phyloP scores from a whole-genome alignment of 2,888 invertebrate species.

The Xylocampa areola region DNA sequence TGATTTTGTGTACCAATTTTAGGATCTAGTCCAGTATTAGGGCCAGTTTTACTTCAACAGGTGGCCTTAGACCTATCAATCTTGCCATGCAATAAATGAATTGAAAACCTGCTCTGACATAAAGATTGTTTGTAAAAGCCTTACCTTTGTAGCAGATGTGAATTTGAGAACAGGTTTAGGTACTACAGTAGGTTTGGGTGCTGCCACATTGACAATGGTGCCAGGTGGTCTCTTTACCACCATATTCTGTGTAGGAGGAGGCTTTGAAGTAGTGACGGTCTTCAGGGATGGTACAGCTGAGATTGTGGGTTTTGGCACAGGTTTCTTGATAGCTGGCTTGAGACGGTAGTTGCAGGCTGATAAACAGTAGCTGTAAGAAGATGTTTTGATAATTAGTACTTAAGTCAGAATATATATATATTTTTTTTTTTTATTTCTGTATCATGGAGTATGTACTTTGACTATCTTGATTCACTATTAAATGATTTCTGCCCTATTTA shows the following conservation, averaged over 20 bases:
- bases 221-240: slow-evolving; percentile 83
- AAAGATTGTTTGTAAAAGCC: neutral
- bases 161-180: slow-evolving; percentile 95
- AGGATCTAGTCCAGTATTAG: no score
- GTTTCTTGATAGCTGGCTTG: slow-evolving; percentile 89
- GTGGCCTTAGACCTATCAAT: no score
- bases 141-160: slow-evolving; percentile 87
- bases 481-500: no score
- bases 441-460: no score
- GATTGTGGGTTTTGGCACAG: slow-evolving; percentile 71
- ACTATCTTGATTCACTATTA: no score
- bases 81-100: no score
- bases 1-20: no score
- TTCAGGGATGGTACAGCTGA: slow-evolving; percentile 73
- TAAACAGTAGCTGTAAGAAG: slow-evolving; percentile 93
- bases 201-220: slow-evolving; percentile 88
- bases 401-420: neutral
- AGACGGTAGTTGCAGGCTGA: slow-evolving; percentile 95
- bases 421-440: no score
- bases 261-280: slow-evolving; percentile 82
- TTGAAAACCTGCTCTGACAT: no score
- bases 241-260: slow-evolving; percentile 79
- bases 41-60: no score
- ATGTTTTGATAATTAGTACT: no score
- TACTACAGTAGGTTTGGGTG: slow-evolving; percentile 92